These are phyloP conservation scores for Cinclus mexicanus DNA, from an alignment of 2,113 vertebrate genomes.

Conservation along the genomic window DNA sequence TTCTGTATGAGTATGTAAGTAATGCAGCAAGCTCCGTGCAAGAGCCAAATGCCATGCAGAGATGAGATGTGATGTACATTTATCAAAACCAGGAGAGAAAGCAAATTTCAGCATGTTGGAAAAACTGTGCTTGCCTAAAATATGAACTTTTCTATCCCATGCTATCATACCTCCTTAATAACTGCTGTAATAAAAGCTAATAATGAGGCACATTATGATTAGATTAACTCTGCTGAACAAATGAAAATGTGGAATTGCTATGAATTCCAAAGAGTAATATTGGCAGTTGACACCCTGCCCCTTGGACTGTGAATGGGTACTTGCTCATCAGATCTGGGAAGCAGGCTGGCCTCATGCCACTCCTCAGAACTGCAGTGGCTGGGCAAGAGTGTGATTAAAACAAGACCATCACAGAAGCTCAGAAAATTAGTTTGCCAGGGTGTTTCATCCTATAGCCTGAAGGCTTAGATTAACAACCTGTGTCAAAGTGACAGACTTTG, in stretches of 20 bases:
- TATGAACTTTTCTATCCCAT: not conserved
- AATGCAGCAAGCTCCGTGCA: not conserved
- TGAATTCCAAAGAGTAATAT: not conserved
- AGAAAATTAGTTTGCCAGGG: not conserved
- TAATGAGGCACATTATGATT: not conserved
- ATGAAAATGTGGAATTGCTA: not conserved
- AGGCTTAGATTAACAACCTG: constrained; percentile 5
- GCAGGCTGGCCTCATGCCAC: not conserved
- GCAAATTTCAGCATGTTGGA: not conserved
- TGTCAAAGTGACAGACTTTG: not conserved
- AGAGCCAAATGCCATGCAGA: not conserved
- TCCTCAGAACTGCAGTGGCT: not conserved
- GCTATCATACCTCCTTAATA: not conserved
- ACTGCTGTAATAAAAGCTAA: not conserved
- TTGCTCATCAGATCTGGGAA: not conserved
- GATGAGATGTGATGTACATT: not conserved
- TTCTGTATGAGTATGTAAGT: not conserved
- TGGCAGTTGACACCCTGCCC: not conserved
- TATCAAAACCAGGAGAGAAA: not conserved
- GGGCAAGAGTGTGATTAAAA: not conserved
- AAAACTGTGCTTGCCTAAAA: not conserved
- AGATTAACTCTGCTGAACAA: not conserved
- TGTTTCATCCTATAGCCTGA: not conserved
- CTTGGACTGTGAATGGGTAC: not conserved
- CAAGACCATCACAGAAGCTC: not conserved